Evolutionary conservation across 30 jellyfish, hydroid and myxozoan species (phyloP).

Genomic region (Clytia hemisphaerica): DNA sequence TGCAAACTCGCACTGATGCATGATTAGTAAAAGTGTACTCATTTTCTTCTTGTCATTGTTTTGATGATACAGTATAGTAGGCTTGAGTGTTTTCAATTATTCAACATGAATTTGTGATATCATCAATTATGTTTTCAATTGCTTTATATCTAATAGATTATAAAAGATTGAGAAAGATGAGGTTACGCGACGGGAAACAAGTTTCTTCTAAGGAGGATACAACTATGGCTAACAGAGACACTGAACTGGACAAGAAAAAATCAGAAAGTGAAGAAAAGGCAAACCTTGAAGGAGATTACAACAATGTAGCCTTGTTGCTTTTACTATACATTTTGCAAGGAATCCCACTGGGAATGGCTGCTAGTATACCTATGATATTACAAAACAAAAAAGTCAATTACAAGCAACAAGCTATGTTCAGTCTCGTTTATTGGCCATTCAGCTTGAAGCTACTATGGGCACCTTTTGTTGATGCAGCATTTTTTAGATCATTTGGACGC

Average conservation of each 20-base stretch:
- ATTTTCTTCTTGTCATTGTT: no score
- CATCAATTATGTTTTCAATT: no score
- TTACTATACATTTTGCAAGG: slow-evolving; percentile 91
- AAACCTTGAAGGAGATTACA: slow-evolving; percentile 56
- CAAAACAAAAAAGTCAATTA: slow-evolving; percentile 72
- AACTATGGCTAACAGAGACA: background rate
- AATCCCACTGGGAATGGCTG: slow-evolving; percentile 95
- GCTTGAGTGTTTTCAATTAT: no score
- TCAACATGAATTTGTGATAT: no score
- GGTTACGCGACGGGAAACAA: slow-evolving; percentile 30
- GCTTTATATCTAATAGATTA: no score
- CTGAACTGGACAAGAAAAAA: background rate
- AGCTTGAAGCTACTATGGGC: slow-evolving; percentile 99
- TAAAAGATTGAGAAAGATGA: no score
- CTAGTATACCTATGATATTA: slow-evolving; percentile 90
- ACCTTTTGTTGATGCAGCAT: slow-evolving; percentile 93
- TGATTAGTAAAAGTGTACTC: no score
- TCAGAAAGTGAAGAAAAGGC: background rate
- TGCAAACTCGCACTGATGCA: no score
- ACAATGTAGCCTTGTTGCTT: slow-evolving; percentile 48
- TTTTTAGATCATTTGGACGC: slow-evolving; percentile 64
- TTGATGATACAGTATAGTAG: no score
- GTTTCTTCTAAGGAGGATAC: background rate
- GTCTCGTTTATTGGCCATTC: slow-evolving; percentile 96
- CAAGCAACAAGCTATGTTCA: slow-evolving; percentile 88